Percentiles rank a stretch among this genome's conserved stretches.
phyloP scores from a whole-genome alignment of 1,140 invertebrate genomes.

The Pseudomyrmex pallidus region DNA sequence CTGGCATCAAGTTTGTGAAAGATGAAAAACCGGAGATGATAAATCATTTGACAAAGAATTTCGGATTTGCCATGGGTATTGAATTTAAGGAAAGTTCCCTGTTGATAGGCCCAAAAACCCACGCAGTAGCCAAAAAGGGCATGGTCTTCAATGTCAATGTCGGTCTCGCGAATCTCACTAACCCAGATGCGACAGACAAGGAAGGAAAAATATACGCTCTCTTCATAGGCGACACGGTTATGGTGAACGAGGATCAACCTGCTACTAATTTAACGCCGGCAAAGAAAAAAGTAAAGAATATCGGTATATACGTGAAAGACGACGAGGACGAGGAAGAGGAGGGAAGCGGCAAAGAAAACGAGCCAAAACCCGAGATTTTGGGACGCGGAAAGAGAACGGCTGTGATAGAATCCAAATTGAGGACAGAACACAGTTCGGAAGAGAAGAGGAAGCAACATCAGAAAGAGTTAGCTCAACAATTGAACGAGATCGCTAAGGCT shows the following conservation, averaged over 20 bases:
- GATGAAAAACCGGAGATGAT: conserved; percentile 94
- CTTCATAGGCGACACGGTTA: conserved; percentile 98
- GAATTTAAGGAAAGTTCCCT: conserved; percentile 98
- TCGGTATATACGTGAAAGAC: conserved; percentile 98
- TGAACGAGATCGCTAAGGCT: conserved; percentile 97
- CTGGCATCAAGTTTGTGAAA: conserved; percentile 93
- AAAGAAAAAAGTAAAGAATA: conserved; percentile 98
- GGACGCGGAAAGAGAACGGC: conserved; percentile 95
- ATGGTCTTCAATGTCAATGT: conserved; percentile 99
- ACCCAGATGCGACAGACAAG: conserved; percentile 93
- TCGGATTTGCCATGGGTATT: conserved; percentile 98
- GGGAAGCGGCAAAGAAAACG: conserved; percentile 89
- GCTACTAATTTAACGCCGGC: conserved; percentile 95
- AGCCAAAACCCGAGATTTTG: conserved; percentile 87
- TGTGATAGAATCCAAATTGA: conserved; percentile 97
- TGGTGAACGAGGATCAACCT: conserved; percentile 95
- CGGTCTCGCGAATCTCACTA: conserved; percentile 95
- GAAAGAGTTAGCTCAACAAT: conserved; percentile 94
- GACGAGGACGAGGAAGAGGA: conserved; percentile 95
- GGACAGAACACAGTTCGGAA: conserved; percentile 98
- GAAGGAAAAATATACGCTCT: conserved; percentile 96
- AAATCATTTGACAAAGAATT: conserved; percentile 97
- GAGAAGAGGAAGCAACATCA: conserved; percentile 99
- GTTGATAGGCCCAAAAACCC: conserved; percentile 96
- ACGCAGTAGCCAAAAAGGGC: conserved; percentile 92